Evolutionary conservation across 1,140 invertebrate genomes (phyloP), one percentile per base, ranked within the genome.

Genomic region (Trichomalopsis sarcophagae): DNA sequence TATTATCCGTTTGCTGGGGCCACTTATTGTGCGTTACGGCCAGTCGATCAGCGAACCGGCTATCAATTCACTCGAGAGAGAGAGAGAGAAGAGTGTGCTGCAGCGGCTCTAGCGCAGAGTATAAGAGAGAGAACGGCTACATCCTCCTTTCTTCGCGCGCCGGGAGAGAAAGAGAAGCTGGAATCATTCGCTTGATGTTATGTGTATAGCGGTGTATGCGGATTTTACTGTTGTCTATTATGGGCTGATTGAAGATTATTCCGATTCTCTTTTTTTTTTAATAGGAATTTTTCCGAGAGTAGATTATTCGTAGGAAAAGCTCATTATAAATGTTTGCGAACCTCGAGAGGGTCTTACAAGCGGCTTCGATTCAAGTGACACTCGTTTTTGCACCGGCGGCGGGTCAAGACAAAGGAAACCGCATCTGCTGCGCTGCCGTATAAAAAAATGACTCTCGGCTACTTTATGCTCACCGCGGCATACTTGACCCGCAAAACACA

Each of bases 1-100:
- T 62, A 78, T 78, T 78, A 78, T 78, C 76, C 76, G 76, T 78
- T 78, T 62, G 47, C 40, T 62, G 50, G 3, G 33, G 76, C 50
- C 50, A 78, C 76, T 78, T 78, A 78, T 62, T 78, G n/a, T 62
- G 47, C 76, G 76, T 78, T 78, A 78, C 76, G 50, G 47, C 36
- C 76, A 33, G 76, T 78, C 76, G 76, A 78, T 78, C 76, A n/a
- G 50, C 50, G 21, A 78, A 62, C 23, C 76, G 50, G 76, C 76
- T 78, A 78, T 78, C 76, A 78, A 78, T 78, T 78, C 76, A 62
- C 47, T n/a, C 33, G 2, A 6, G 33, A 36, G 5, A 36, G 33
- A 36, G 33, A 36, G 33, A 36, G 33, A 36, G 33, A 62, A 62
- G 55, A 62, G 55, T 62, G 55, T 62, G n/a, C n/a, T n/a, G n/a